A percentile compares a stretch with the other conserved stretches of the same genome.
Evolutionary conservation across 2,797 vertebrate species (phyloP).

Genomic region (Cynopterus sphinx): DNA sequence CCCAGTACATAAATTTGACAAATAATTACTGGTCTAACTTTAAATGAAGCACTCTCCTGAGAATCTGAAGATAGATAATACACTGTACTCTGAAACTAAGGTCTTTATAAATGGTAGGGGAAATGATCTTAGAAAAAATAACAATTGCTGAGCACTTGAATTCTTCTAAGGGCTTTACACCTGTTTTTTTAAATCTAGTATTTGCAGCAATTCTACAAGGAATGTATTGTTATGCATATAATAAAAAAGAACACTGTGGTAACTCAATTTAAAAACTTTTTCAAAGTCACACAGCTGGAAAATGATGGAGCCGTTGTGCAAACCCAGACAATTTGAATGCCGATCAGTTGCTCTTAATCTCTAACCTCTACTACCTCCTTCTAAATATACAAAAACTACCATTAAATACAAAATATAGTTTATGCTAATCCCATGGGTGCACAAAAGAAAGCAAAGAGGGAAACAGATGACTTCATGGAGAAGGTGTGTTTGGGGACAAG

Average conservation of each 20-base stretch:
- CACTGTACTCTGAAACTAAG: neutral
- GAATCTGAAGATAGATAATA: neutral
- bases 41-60: neutral
- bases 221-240: neutral
- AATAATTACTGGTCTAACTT: neutral
- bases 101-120: neutral
- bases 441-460: neutral
- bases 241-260: neutral
- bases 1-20: neutral
- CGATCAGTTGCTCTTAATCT: neutral
- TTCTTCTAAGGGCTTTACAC: neutral
- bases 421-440: neutral
- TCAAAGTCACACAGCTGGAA: neutral
- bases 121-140: neutral
- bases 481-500: neutral
- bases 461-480: neutral
- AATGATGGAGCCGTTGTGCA: neutral
- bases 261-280: slow-evolving; percentile 18
- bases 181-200: neutral
- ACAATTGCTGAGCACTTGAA: neutral
- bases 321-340: neutral
- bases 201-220: neutral
- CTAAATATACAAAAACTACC: neutral
- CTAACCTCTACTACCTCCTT: neutral
- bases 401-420: neutral